phyloP scores from a whole-genome alignment of 2,888 invertebrate genomes.

The Parascotia fuliginaria region DNA sequence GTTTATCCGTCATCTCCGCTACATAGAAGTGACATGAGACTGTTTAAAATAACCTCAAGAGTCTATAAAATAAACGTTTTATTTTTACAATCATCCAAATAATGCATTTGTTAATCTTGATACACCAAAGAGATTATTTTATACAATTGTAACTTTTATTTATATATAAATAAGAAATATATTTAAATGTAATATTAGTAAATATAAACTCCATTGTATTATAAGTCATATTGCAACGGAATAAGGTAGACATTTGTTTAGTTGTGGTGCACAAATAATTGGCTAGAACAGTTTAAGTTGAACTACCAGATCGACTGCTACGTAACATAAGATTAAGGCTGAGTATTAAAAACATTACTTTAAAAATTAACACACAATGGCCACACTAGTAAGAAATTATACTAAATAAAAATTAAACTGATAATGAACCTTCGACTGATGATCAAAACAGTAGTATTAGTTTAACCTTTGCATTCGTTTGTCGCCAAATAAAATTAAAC shows the following conservation, averaged over 20 bases:
- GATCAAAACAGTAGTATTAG: too few species aligned
- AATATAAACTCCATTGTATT: too few species aligned
- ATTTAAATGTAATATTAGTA: conserved; percentile 33
- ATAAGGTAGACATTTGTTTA: conserved; percentile 9
- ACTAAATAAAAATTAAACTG: too few species aligned
- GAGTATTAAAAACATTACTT: conserved; percentile 15
- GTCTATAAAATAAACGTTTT: background rate
- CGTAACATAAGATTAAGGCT: conserved; percentile 33
- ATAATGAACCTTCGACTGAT: too few species aligned
- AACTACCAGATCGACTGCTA: background rate
- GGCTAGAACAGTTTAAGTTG: background rate
- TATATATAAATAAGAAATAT: conserved; percentile 23
- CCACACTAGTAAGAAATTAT: background rate
- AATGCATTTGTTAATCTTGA: conserved; percentile 29
- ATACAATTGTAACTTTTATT: conserved; percentile 31
- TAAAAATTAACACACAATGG: background rate
- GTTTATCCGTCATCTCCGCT: too few species aligned
- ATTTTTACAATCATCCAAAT: background rate
- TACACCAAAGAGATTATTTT: conserved; percentile 39
- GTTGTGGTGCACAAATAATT: conserved; percentile 18
- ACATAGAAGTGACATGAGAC: background rate
- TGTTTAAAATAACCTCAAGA: too few species aligned
- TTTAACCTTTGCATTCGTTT: too few species aligned
- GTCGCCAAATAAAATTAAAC: too few species aligned
- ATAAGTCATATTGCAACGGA: background rate